Base-by-base conservation (phyloP, 2,113 vertebrate genomes). In the Ammodramus savannarum region DNA sequence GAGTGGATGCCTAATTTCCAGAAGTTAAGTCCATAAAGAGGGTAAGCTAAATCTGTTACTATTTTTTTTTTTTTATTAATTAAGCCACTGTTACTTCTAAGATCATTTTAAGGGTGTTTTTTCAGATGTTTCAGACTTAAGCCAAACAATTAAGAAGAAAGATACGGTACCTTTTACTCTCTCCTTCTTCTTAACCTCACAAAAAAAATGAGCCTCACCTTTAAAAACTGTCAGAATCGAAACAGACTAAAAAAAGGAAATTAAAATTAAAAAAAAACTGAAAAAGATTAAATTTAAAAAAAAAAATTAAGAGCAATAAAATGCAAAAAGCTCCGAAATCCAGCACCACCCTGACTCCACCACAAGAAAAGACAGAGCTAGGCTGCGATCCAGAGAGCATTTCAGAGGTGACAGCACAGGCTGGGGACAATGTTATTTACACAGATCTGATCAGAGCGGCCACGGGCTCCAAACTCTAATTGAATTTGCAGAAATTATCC, bases 111-210 rank as follows among this genome's bases (percentile, higher is more conserved):
- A 93, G 55, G 59, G 85, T 67, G 74, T 91, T 84, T 84, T 84
- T 58, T 49, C 74, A 52, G 83, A 79, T 66, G 93, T 36, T 93
- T 96, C 39, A 96, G 91, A 94, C 75, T 77, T 88, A 94, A 96
- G 85, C 21, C 91, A 91, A 94, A 80, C 83, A 86, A 95, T 95
- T 90, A 93, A 96, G 96, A 97, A 91, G 96, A 96, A 97, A 96
- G 76, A 96, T 89, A 93, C 95, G 38, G 89, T 96, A 96, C 92
- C 80, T 96, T 97, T 97, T 67, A 95, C 95, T 91, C 93, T 89
- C 71, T 96, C 89, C 93, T 97, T 97, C 96, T 93, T 94, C 96
- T 91, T 96, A 96, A 92, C 26, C 63, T 96, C 76, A 85, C 87
- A 84, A 87, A 87, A 87, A 87, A 97, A 95, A 92, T 58, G 59